Base-by-base conservation (phyloP, 1,140 invertebrate species). In the Capitella teleta region DNA sequence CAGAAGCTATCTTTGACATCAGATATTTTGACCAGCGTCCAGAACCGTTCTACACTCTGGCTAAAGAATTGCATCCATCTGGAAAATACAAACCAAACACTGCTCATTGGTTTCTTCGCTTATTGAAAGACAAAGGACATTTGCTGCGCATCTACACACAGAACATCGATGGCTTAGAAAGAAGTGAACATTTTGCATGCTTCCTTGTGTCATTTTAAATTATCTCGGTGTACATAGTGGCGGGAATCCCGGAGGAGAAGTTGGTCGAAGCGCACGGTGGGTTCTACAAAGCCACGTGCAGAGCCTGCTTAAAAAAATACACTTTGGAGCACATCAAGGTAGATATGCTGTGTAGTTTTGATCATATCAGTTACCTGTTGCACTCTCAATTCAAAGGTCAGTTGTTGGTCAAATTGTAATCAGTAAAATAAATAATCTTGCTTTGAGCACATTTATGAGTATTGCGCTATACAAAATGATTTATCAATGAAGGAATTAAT, bases 1-100 rank as follows among this genome's bases (percentile, higher is more conserved):
- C 91, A n/a, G 84, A 91, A 64, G 84, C 87, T n/a, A 89, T 96
- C 58, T 95, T 97, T 73, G 89, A 94, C 65, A 80, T 96, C 24
- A 61, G 66, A 40, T 76, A 68, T 57, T 76, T 75, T 55, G 49
- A 60, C 36, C 51, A 57, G 6, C 62, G 67, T 44, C 66, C 70
- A 38, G 79, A 64, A 40, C 68, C 70, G 38, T 74, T 74, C 59
- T 72, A 71, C 56, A 57, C 65, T 14, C 51, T 74, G 23, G 68
- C 71, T 21, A 72, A 73, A 59, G 68, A 73, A 56, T 55, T 74
- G 21, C 73, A 67, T 49, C 72, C 72, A 5, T 60, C 58, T 2
- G 70, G 68, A 21, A 68, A 67, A 47, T 75, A 73, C 49, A 41
- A 60, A 32, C 73, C 73, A 2, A 73, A 73, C 51, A 63, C 64